Conservation (phyloP, 2,888 invertebrate species). For the Venusia cambrica region DNA sequence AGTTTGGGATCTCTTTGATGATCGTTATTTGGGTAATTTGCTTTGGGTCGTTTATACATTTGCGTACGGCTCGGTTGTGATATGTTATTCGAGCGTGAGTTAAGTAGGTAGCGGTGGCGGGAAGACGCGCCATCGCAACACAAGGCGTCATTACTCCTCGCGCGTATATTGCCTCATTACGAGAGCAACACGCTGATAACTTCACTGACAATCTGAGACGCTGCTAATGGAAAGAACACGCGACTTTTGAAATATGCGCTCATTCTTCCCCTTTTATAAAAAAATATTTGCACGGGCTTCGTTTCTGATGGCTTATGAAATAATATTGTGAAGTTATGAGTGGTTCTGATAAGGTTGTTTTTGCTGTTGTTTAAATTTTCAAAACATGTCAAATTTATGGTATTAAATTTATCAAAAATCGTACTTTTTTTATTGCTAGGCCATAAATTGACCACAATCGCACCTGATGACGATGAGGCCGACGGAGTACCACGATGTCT, state of each 20-base stretch:
- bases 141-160: conserved; percentile 57
- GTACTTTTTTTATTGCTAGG: too few relatives aligned
- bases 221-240: conserved; percentile 73
- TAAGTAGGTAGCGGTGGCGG: conserved; percentile 63
- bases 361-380: too few relatives aligned
- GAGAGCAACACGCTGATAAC: conserved; percentile 54
- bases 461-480: too few relatives aligned
- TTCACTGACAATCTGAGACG: conserved; percentile 74
- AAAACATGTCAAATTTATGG: too few relatives aligned
- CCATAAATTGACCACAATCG: too few relatives aligned
- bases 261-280: conserved; percentile 56
- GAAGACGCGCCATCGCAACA: conserved; percentile 33
- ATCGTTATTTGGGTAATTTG: conserved; percentile 1
- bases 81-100: conserved; percentile 59
- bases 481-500: too few relatives aligned
- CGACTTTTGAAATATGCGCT: conserved; percentile 69
- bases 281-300: conserved; percentile 45
- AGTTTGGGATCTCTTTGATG: conserved; percentile 11
- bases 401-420: too few relatives aligned
- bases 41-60: conserved; percentile 10
- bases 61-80: conserved; percentile 32
- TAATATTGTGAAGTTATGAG: conserved; percentile 70
- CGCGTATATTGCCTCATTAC: conserved; percentile 53
- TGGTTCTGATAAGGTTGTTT: conserved; percentile 56
- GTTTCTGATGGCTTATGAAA: conserved; percentile 51